Percentiles rank a stretch among this genome's conserved stretches.
Conservation (phyloP, 2,113 vertebrate species). For the Hylia prasina region DNA sequence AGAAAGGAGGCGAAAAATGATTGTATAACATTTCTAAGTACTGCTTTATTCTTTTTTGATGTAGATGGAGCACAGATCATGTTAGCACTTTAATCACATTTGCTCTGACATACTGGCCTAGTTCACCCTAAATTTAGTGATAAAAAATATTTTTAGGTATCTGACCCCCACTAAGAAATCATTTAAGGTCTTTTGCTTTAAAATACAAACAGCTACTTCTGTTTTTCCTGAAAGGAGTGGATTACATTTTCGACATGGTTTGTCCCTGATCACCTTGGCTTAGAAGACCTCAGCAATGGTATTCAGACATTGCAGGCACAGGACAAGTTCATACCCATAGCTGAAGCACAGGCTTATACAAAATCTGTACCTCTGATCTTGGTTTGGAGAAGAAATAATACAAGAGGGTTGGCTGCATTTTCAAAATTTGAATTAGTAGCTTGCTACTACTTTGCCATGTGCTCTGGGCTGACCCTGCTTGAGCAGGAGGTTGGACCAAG, state of each 20-base stretch:
- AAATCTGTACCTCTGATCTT: not conserved
- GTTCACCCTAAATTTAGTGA: not conserved
- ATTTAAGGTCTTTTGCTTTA: not conserved
- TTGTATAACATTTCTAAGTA: not conserved
- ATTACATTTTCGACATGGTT: not conserved
- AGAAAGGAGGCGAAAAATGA: not conserved
- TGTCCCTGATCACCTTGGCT: not conserved
- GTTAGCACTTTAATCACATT: not conserved
- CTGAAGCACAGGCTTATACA: not conserved
- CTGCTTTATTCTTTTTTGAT: not conserved
- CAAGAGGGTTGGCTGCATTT: not conserved
- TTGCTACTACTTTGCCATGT: not conserved
- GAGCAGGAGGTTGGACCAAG: not conserved
- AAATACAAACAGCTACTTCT: not conserved
- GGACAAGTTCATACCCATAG: not conserved
- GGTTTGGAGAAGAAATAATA: not conserved
- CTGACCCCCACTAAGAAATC: not conserved
- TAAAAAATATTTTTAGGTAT: not conserved
- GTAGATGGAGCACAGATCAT: not conserved
- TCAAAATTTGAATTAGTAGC: not conserved
- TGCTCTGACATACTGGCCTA: not conserved
- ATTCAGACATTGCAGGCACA: not conserved
- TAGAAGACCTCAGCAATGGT: not conserved
- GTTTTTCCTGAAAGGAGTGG: not conserved
- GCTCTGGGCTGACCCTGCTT: accelerated